Conservation (phyloP, 1,140 invertebrate genomes). For the Ylistrum balloti region DNA sequence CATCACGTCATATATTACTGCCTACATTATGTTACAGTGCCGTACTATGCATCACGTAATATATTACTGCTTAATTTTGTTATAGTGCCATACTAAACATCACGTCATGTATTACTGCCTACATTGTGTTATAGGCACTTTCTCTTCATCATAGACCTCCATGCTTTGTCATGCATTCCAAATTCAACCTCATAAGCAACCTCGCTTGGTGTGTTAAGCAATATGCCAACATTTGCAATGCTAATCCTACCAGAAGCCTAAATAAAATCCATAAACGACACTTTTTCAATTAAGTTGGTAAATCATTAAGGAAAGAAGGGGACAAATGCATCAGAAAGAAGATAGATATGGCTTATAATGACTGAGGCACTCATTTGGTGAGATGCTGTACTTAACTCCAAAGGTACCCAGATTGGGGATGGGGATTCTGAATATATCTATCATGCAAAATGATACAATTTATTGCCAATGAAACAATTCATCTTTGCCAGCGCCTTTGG, state of each 20-base stretch:
- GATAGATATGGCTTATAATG: neutral
- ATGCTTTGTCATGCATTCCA: too few species aligned
- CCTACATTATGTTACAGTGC: too few species aligned
- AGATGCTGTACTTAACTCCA: neutral
- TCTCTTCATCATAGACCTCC: too few species aligned
- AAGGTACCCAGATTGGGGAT: neutral
- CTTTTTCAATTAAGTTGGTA: neutral
- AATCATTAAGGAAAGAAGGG: neutral
- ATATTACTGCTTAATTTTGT: too few species aligned
- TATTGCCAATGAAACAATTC: neutral
- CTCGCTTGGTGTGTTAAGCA: too few species aligned
- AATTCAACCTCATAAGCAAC: too few species aligned
- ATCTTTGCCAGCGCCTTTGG: neutral
- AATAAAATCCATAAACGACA: neutral
- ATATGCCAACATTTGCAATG: too few species aligned
- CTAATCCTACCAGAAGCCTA: neutral
- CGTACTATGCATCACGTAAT: too few species aligned
- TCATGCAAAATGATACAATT: slow-evolving; percentile 16
- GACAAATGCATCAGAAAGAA: neutral
- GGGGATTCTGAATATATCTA: neutral
- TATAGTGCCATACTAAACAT: too few species aligned
- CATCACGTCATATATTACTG: too few species aligned
- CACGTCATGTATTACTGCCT: too few species aligned
- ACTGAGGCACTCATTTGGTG: neutral
- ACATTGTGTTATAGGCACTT: too few species aligned